Base-by-base conservation (phyloP, 2,113 vertebrate genomes). In the Pelvicachromis taeniatus region DNA sequence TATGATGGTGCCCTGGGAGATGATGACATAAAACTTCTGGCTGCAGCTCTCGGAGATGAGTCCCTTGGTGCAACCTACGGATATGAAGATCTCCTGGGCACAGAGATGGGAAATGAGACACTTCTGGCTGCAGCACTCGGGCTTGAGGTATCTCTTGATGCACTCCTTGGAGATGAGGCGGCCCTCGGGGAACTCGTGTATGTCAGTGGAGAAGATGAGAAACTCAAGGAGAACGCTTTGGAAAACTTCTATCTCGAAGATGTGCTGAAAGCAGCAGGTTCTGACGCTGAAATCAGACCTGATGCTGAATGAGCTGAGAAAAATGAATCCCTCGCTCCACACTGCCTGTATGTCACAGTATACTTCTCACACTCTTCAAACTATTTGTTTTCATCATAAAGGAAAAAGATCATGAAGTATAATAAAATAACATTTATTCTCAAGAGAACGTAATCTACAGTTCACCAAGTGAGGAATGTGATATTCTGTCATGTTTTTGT, bases 61-160 rank as follows among this genome's bases (percentile, higher is more conserved):
- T 19, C 61, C 35, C 33, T 65, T 0, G 4, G 1, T 12, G 2
- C n/a, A 68, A 23, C 61, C n/a, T 40, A 23, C 2, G 35, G 11
- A 2, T 65, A 40, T 21, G 61, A 68, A 26, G 65, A 70, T 13
- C 21, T 48, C 21, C 5, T 26, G n/a, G 65, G 40, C 40, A 0
- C 65, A 26, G 38, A 21, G 40, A 10, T 23, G 23, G 40, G 21
- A 26, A 70, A 70, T 7, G 40, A 70, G 3, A 70, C 65, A 45
- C 40, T 70, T 26, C 65, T 48, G 40, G 40, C 1, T 42, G 9
- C 8, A 1, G 2, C 8, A 6, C 38, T 45, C 9, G 9, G 14
- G 23, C 8, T 17, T 45, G 65, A 70, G 40, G 23, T 48, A 8
- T 70, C 8, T 45, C 13, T 70, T 16, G 2, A 1, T 45, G 21